Percentiles rank a stretch among this genome's conserved stretches.
These are phyloP conservation scores for Callipepla squamata DNA, from an alignment of 2,113 vertebrate species.

Conservation along the genomic window DNA sequence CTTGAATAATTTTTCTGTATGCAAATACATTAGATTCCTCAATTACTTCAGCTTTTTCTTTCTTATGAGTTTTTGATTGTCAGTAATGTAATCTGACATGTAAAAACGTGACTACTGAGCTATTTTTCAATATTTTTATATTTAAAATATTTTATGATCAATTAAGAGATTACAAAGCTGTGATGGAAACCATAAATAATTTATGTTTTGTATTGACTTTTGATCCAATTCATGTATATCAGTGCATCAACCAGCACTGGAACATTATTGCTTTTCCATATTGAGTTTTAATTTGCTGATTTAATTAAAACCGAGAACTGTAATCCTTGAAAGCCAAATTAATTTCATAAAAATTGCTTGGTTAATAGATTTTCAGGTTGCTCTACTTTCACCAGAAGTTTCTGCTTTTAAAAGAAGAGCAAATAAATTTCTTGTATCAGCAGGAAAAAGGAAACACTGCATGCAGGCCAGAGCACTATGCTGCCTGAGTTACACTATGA, in stretches of 20 bases:
- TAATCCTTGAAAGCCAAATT: conserved; percentile 4
- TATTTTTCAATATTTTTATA: not conserved
- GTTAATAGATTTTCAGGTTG: conserved; percentile 18
- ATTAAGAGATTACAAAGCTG: not conserved
- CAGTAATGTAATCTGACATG: not conserved
- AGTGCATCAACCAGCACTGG: not conserved
- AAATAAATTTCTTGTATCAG: not conserved
- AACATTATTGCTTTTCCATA: conserved; percentile 25
- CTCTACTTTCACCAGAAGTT: not conserved
- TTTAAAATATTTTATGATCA: not conserved
- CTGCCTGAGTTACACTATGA: not conserved
- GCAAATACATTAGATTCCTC: not conserved
- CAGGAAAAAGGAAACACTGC: not conserved
- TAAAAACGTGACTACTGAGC: not conserved
- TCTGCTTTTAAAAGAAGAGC: not conserved
- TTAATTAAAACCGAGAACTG: conserved; percentile 25
- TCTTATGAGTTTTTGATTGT: not conserved
- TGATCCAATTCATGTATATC: not conserved
- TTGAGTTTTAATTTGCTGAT: not conserved
- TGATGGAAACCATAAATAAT: not conserved
- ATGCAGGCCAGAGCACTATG: not conserved
- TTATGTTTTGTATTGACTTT: conserved; percentile 1
- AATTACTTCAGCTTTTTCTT: not conserved
- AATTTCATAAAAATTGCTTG: conserved; percentile 3
- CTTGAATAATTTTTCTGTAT: not conserved